These are phyloP conservation scores for Actenoides hombroni DNA, from an alignment of 2,113 vertebrate species.

Conservation along the genomic window DNA sequence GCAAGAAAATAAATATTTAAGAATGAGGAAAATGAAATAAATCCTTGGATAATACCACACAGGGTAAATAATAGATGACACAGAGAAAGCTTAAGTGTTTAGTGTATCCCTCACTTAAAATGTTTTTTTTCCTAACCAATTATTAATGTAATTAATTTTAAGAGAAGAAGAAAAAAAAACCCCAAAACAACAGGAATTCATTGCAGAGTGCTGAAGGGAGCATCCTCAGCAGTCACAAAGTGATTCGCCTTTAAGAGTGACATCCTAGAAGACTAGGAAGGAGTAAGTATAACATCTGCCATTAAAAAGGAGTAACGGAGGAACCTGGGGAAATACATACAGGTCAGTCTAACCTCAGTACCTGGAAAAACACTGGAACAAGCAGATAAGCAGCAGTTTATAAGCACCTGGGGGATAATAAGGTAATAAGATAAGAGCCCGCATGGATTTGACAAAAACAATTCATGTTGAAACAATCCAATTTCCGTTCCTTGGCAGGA, in stretches of 20 bases:
- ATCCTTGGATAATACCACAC: not conserved
- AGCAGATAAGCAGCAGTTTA: not conserved
- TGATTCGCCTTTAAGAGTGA: not conserved
- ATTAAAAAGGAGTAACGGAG: not conserved
- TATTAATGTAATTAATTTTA: not conserved
- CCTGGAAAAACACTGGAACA: not conserved
- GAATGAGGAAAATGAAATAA: not conserved
- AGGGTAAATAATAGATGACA: conserved; percentile 22
- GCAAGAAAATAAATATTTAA: not conserved
- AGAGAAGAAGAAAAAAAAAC: not conserved
- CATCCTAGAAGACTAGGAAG: not conserved
- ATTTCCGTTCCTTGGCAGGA: not conserved
- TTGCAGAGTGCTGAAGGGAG: not conserved
- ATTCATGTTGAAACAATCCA: not conserved
- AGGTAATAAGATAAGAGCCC: not conserved
- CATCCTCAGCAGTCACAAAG: not conserved
- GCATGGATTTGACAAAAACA: not conserved
- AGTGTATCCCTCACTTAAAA: not conserved
- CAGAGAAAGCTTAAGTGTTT: not conserved
- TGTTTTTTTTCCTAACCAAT: not conserved
- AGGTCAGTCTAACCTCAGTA: not conserved
- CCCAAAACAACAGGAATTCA: not conserved
- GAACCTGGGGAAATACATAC: not conserved
- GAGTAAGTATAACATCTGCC: not conserved
- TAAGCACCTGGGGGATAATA: not conserved